Evolutionary conservation across 1,140 invertebrate genomes (phyloP), one percentile per base, ranked within the genome.

Genomic region (Fopius arisanus): DNA sequence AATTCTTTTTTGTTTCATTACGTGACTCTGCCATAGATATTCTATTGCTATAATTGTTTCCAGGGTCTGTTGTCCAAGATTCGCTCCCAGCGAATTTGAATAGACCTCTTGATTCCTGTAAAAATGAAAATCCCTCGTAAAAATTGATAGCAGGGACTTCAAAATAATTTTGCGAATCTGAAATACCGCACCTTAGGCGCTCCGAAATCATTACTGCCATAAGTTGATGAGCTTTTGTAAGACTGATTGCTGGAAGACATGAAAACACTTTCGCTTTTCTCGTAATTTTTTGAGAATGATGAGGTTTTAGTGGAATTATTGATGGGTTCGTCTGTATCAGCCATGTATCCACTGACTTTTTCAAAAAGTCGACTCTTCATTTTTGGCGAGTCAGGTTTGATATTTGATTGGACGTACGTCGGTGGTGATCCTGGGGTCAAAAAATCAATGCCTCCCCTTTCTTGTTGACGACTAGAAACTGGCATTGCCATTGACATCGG

Each of bases 41-140:
- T 73, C 89, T 88, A 33, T 89, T 88, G 66, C 94, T 93, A 73
- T 91, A 92, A 79, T 95, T 93, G 79, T 92, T 94, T 83, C 93
- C 92, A 77, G 93, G 93, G 79, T 94, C 93, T 79, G 92, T 88
- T 87, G 92, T 90, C 33, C 89, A 87, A 79, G 93, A 93, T 85
- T 94, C 92, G 59, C 92, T 90, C 78, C 92, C 90, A 62, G 92
- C 80, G 86, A 94, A 92, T 89, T 91, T 91, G 40, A 90, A 90
- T 75, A 92, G 89, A 84, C 90, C 40, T 62, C 63, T 71, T 33
- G 71, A 68, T 51, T 70, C 40, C 72, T 76, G 65, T n/a, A 63
- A 75, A 43, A 63, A 72, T 29, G 26, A 48, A 37, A 16, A n/a
- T n/a, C n/a, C n/a, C n/a, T n/a, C 43, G 70, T 28, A 37, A 43